Conservation (phyloP, 2,888 invertebrate genomes). For the Lottia gigantea region DNA sequence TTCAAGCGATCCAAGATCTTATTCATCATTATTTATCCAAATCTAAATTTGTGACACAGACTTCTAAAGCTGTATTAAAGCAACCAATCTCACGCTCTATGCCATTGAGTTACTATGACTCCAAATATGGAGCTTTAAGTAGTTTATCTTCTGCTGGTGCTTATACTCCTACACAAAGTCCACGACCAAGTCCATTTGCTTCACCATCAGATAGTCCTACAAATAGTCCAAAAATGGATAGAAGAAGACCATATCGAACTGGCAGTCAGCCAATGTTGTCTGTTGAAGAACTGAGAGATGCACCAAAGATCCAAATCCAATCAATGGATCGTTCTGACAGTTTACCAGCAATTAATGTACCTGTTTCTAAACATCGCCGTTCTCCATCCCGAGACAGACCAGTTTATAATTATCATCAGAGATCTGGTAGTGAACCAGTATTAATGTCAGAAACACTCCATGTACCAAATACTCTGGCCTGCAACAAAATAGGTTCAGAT, state of each 20-base stretch:
- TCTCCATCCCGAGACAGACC: neutral
- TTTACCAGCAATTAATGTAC: conserved; percentile 69
- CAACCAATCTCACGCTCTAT: conserved; percentile 83
- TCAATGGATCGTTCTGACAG: conserved; percentile 51
- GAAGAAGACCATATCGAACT: conserved; percentile 40
- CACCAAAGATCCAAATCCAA: conserved; percentile 22
- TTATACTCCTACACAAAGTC: conserved; percentile 41
- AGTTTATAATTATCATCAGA: conserved; percentile 39
- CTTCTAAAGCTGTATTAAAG: conserved; percentile 88
- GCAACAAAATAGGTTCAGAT: conserved; percentile 49
- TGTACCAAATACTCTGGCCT: conserved; percentile 30
- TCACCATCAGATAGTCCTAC: conserved; percentile 43
- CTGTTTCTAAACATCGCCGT: conserved; percentile 22
- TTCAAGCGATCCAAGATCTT: conserved; percentile 91
- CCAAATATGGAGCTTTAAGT: conserved; percentile 50
- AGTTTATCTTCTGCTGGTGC: conserved; percentile 30
- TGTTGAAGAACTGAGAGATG: conserved; percentile 32
- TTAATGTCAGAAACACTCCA: conserved; percentile 36
- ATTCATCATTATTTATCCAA: conserved; percentile 94
- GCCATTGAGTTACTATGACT: conserved; percentile 59
- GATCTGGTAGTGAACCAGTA: conserved; percentile 58
- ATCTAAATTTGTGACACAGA: conserved; percentile 87
- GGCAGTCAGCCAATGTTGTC: conserved; percentile 61
- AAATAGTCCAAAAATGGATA: conserved; percentile 44
- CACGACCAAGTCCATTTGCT: conserved; percentile 39